These are phyloP conservation scores for Periplaneta americana DNA, from an alignment of 1,140 invertebrate species.

Conservation along the genomic window DNA sequence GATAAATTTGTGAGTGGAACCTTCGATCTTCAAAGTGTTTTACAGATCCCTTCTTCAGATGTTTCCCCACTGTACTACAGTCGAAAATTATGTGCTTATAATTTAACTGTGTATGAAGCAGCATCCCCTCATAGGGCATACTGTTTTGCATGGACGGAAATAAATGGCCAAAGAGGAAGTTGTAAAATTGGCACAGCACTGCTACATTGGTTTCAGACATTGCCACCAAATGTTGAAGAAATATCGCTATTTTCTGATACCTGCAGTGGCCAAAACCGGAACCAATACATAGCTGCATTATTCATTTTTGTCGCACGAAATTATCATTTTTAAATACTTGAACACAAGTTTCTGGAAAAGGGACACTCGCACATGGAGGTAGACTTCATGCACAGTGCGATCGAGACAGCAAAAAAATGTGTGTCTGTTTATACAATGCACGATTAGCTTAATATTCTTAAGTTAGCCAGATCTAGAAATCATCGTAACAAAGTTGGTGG, in stretches of 20 bases:
- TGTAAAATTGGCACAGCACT: too few species aligned
- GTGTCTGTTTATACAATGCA: conserved; percentile 14
- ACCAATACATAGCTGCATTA: conserved; percentile 21
- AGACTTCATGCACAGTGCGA: conserved; percentile 28
- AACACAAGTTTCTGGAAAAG: conserved; percentile 23
- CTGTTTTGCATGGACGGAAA: too few species aligned
- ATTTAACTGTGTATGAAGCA: too few species aligned
- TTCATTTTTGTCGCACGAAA: conserved; percentile 18
- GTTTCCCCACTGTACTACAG: too few species aligned
- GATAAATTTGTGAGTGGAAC: too few species aligned
- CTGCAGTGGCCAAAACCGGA: conserved; percentile 24
- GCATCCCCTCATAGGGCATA: too few species aligned
- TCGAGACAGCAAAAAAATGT: conserved; percentile 19
- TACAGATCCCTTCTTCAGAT: too few species aligned
- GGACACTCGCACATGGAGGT: conserved; percentile 23
- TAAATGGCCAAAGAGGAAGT: too few species aligned
- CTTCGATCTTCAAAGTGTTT: too few species aligned
- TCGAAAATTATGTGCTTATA: too few species aligned
- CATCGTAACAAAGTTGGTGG: conserved; percentile 13
- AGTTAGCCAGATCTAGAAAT: conserved; percentile 19
- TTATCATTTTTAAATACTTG: conserved; percentile 16
- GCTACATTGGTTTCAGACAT: too few species aligned
- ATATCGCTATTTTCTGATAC: conserved; percentile 24
- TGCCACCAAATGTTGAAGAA: conserved; percentile 20
- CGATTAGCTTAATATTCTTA: too few species aligned